Conservation (phyloP, 1,140 invertebrate species). For the Aphaenogaster ashmeadi region DNA sequence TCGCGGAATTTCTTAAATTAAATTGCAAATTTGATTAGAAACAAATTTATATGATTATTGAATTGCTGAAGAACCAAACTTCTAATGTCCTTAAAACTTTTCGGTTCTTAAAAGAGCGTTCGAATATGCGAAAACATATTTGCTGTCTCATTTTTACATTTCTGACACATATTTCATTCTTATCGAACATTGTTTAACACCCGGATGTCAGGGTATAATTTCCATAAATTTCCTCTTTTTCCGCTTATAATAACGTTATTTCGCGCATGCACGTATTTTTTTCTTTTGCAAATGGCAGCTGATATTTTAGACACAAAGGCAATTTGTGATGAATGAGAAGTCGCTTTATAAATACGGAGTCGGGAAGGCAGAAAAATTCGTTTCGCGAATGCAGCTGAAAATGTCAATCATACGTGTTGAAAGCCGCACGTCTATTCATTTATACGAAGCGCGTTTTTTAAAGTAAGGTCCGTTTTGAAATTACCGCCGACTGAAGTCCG, state of each 20-base stretch:
- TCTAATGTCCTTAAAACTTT: not conserved
- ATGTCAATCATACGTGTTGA: not conserved
- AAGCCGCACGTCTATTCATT: not conserved
- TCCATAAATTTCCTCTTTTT: not conserved
- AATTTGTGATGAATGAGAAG: conserved; percentile 2
- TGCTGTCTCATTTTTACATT: not conserved
- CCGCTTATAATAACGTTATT: not conserved
- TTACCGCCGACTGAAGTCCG: too few species aligned
- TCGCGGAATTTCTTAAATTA: not conserved
- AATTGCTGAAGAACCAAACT: not conserved
- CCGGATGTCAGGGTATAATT: not conserved
- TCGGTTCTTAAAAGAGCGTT: not conserved
- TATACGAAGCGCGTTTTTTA: too few species aligned
- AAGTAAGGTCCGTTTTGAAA: too few species aligned
- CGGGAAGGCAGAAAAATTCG: not conserved
- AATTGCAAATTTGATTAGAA: not conserved
- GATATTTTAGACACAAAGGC: conserved; percentile 33
- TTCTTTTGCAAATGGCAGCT: not conserved
- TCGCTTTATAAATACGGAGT: not conserved
- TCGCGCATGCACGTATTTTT: not conserved
- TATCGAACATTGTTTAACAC: conserved; percentile 26
- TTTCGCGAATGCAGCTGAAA: not conserved
- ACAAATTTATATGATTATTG: not conserved
- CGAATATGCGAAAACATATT: not conserved
- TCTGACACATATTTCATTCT: not conserved